Base-by-base conservation (phyloP, 2,113 vertebrate species). In the Misgurnus anguillicaudatus region DNA sequence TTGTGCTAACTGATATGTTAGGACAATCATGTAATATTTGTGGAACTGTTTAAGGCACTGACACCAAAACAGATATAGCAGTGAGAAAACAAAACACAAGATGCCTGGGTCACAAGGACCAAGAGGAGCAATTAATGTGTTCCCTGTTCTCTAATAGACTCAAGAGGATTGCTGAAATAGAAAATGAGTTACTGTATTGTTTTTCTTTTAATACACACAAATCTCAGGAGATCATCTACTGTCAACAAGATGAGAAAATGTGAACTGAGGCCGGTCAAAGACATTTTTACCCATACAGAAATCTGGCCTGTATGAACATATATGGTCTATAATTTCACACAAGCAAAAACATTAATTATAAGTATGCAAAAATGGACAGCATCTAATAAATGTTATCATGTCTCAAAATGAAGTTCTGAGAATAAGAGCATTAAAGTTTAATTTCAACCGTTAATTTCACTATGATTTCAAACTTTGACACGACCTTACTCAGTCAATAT, bases 61-160 rank as follows among this genome's bases (percentile, higher is more conserved):
- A 48, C 11, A 6, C 1, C 4, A 45, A 7, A 53, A 69, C 24
- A 38, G 68, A 55, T 39, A 70, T 24, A 39, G 16, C 36, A 21
- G 17, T 16, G 13, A 55, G 14, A 57, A 17, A 21, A 72, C 42
- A 68, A 72, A 72, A 72, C 53, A 72, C 11, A 3, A 1, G 10
- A 58, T 17, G 36, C n/a, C 64, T 67, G 39, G 11, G 63, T 9
- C 9, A 69, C 48, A 31, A 39, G 24, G 51, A 39, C 48, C 48
- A 71, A 39, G 51, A 71, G 51, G 36, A 36, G 14, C 68, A 72
- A 72, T 58, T 58, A 72, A 14, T 42, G 38, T 72, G 53, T 21
- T 58, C 69, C 51, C 69, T 41, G 3, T 17, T 41, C 36, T 53
- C 4, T 71, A 58, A 57, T 71, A 14, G 5, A 71, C 51, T 14